Evolutionary conservation across 2,888 invertebrate species (phyloP), one percentile per base, ranked within the genome.

Genomic region (Chaetoderma sp.): DNA sequence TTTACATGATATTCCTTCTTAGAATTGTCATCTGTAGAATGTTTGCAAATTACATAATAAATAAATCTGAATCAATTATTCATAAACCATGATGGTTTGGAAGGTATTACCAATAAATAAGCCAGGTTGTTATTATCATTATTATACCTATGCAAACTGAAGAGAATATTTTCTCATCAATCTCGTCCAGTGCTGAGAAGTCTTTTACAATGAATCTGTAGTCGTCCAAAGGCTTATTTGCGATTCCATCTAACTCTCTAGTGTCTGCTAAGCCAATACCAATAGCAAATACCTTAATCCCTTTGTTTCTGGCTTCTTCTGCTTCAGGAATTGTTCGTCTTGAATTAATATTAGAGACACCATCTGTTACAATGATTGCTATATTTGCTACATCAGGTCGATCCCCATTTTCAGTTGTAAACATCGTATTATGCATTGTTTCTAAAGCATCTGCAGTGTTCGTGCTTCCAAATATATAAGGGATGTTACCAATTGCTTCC

Each of bases 221-320:
- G 27, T 75, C 70, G 10, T 62, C 62, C 21, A 67, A 33, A 2
- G 80, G 79, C n/a, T 62, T 55, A 36, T 72, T 74, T 45, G 78
- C 80, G n/a, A 82, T 80, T 44, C 65, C 72, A 56, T 77, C 71
- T 28, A 82, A 61, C 59, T 83, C 83, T 16, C 66, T 71, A 13
- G 72, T 69, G 54, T 78, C 77, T 28, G 64, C 68, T 25, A 78
- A 62, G 8, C 75, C 76, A 33, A 80, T 77, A 59, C 80, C 80
- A 50, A 80, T 73, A 44, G 74, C 80, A 62, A 77, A 76, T 16
- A 79, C 69, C 25, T 73, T 65, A 27, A 80, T 78, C 21, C 71
- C 73, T 23, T 64, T 30, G 13, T 54, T 42, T 25, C 67, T 39
- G 8, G 67, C 36, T 21, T 8, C 61, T 65, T 63, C 47, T 10